Evolutionary conservation across 2,797 vertebrate genomes (phyloP).

Genomic region (Paramormyrops hopkinsi): DNA sequence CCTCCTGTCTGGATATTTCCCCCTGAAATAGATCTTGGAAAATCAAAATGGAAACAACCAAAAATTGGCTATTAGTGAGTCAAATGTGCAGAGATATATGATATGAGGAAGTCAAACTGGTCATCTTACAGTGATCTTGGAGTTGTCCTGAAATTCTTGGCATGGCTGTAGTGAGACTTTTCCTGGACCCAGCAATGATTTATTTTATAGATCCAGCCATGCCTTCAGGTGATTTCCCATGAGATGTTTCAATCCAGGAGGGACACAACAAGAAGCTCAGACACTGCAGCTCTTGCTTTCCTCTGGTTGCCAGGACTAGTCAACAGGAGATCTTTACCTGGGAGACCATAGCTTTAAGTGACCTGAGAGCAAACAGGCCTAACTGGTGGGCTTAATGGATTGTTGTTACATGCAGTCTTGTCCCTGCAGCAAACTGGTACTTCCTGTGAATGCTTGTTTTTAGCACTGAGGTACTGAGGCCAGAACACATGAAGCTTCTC

Average conservation of each 20-base stretch:
- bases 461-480: neutral
- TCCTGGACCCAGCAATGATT: neutral
- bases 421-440: neutral
- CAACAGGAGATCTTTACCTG: neutral
- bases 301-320: neutral
- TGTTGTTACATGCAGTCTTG: neutral
- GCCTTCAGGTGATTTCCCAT: neutral
- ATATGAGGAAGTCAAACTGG: neutral
- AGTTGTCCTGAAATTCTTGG: neutral
- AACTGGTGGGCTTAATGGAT: neutral
- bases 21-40: neutral
- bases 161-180: neutral
- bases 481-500: neutral
- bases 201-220: neutral
- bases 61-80: neutral
- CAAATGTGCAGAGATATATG: neutral
- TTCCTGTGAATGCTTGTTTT: neutral
- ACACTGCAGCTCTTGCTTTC: neutral
- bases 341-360: neutral
- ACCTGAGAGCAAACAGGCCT: neutral
- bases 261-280: neutral
- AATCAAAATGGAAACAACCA: neutral
- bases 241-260: neutral
- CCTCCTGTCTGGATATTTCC: neutral
- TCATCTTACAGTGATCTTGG: neutral